phyloP scores from a whole-genome alignment of 2,888 invertebrate genomes.

The Caenorhabditis sp. region DNA sequence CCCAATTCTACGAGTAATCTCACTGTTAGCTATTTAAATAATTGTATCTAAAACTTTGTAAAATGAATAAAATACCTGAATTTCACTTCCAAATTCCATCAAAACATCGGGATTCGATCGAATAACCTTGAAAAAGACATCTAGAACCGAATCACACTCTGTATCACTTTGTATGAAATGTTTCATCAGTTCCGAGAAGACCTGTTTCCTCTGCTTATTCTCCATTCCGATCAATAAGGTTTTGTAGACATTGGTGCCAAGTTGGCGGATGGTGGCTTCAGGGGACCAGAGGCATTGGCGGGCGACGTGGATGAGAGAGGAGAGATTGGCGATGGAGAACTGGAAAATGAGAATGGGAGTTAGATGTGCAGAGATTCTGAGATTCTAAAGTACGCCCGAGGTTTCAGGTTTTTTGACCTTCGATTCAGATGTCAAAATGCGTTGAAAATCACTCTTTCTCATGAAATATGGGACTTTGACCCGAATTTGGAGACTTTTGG shows the following conservation, averaged over 20 bases:
- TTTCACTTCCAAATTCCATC: slow-evolving; percentile 12
- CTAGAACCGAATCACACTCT: slow-evolving; percentile 32
- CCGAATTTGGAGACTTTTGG: no score
- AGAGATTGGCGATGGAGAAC: slow-evolving; percentile 17
- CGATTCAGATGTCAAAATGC: no score
- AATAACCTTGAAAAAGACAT: slow-evolving; percentile 23
- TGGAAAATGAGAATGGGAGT: no score
- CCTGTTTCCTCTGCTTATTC: slow-evolving; percentile 19
- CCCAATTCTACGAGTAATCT: not conserved
- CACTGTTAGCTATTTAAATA: not conserved
- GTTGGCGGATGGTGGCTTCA: slow-evolving; percentile 9
- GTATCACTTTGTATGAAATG: slow-evolving; percentile 22
- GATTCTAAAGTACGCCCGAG: no score
- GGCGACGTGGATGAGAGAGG: slow-evolving; percentile 24
- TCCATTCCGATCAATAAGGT: slow-evolving; percentile 25
- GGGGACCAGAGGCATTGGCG: slow-evolving; percentile 24
- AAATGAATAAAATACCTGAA: slow-evolving; percentile 19
- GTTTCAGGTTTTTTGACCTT: no score
- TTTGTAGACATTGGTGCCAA: slow-evolving; percentile 25
- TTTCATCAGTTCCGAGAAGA: slow-evolving; percentile 31
- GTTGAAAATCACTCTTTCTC: no score
- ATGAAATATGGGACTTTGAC: no score
- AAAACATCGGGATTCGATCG: slow-evolving; percentile 15
- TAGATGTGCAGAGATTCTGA: no score
- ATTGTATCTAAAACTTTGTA: not conserved